Evolutionary conservation across 2,797 vertebrate genomes (phyloP), one percentile per base, ranked within the genome.

Genomic region (Sebastes wilsoni): DNA sequence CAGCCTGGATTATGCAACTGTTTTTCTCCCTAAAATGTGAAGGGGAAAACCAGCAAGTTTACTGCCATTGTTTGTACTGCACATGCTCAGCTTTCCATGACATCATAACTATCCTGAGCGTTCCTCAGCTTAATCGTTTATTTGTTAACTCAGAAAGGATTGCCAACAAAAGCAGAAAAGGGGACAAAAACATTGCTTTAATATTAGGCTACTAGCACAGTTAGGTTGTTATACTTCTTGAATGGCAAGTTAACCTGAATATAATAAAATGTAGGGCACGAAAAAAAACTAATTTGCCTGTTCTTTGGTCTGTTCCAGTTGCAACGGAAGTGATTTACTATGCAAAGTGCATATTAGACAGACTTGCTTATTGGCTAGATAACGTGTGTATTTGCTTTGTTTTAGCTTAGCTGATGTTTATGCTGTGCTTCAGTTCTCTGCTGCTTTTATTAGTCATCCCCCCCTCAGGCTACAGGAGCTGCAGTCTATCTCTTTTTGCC

Each of bases 391-490:
- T 65, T 74, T 46, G 66, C 32, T 73, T 66, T 82, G 71, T 77
- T 62, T 56, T 62, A 67, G 66, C 32, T 67, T 56, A 58, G 79
- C 54, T 66, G 62, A 72, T 77, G 70, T 86, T 74, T 70, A 30
- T 59, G 56, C 75, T 38, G 54, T 27, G 62, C 73, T 73, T 74
- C 72, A 79, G 72, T 62, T 58, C 73, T 77, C 49, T 32, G 46
- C 72, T 73, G 69, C 42, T 61, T 73, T 66, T 76, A 28, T 84
- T 73, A 79, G 30, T 80, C 67, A 75, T 70, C 38, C 13, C 27
- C 59, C 66, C 84, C 77, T 68, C 66, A 34, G 81, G 81, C 81
- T 66, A 55, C 66, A 64, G 30, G 55, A 80, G 81, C 77, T 66
- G 68, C 72, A 62, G 61, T 82, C 42, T 46, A 32, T 75, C 75